Base-by-base conservation (phyloP, 2,797 vertebrate genomes). In the Pseudochaenichthys georgianus region DNA sequence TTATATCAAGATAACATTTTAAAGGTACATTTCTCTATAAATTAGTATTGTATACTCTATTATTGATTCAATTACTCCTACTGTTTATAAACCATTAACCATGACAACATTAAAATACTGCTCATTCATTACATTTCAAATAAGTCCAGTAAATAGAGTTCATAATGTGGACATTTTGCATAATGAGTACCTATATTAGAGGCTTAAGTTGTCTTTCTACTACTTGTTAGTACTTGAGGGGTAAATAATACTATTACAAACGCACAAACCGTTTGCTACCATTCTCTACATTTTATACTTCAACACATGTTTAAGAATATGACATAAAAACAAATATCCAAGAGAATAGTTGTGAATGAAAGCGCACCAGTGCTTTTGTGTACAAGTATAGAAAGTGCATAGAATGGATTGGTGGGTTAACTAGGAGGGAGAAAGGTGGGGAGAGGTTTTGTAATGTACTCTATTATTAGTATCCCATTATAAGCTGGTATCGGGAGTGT, bases 301-400 rank as follows among this genome's bases (percentile, higher is more conserved):
- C 19, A 28, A 62, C 43, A 31, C 8, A 13, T 47, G 46, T 19
- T 19, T 4, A 23, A 28, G 12, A 48, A 16, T 19, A 12, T 62
- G 34, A 64, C 64, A 13, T 47, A 13, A 17, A 42, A 48, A 41
- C 2, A 53, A 23, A 43, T 51, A 50, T 10, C 13, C 41, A 54
- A 42, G 5, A 38, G 1, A 4, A 50, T n/a, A 15, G 9, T 41
- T 73, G 59, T 82, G 52, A 82, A 77, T 82, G 73, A 79, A 58
- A 55, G 28, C 31, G 28, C 53, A 23, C 1, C 15, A 6, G 62
- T 53, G 10, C 23, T 28, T 19, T 45, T 70, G 66, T 61, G 58
- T 53, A 1, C 28, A 63, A 71, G 59, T 47, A 45, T 43, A 62
- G 47, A 31, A 70, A 34, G 31, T 55, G 58, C 6, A n/a, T 61